These are phyloP conservation scores for Sebastes taczanowskii DNA, from an alignment of 2,797 vertebrate species.

Conservation along the genomic window DNA sequence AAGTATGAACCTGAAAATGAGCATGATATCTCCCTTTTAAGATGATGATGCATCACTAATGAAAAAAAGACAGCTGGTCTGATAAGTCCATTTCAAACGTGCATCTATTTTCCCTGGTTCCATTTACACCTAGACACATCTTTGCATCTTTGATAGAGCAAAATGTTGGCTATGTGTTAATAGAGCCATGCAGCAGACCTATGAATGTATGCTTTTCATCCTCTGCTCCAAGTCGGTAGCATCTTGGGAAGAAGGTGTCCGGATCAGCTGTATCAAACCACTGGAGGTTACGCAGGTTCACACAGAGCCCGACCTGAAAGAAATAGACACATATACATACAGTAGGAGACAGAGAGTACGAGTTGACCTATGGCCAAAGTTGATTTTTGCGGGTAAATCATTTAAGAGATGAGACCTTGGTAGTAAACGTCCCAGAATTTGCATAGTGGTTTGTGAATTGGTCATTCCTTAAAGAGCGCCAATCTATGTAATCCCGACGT, in stretches of 20 bases:
- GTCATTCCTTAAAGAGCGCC: constrained; percentile 80
- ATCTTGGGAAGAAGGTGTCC: constrained; percentile 91
- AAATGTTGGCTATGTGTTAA: neutral
- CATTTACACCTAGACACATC: neutral
- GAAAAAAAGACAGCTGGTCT: neutral
- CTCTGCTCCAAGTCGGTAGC: constrained; percentile 86
- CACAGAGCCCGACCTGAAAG: constrained; percentile 88
- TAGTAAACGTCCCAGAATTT: constrained; percentile 86
- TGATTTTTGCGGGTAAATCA: neutral
- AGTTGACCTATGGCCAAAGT: neutral
- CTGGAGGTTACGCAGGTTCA: constrained; percentile 88
- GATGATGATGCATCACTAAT: neutral
- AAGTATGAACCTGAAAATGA: too few relatives aligned
- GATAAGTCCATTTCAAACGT: neutral
- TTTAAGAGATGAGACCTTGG: constrained; percentile 83
- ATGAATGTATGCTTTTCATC: constrained; percentile 90
- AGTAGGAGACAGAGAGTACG: neutral
- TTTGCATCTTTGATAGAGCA: neutral
- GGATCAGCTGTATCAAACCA: constrained; percentile 90
- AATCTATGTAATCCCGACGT: constrained; percentile 77
- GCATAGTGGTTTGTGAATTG: constrained; percentile 91
- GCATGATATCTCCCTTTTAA: neutral
- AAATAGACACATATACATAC: neutral
- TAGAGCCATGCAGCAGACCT: constrained; percentile 72
- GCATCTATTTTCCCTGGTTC: neutral